Evolutionary conservation across 1,140 invertebrate genomes (phyloP), one percentile per base, ranked within the genome.

Genomic region (Ips typographus): DNA sequence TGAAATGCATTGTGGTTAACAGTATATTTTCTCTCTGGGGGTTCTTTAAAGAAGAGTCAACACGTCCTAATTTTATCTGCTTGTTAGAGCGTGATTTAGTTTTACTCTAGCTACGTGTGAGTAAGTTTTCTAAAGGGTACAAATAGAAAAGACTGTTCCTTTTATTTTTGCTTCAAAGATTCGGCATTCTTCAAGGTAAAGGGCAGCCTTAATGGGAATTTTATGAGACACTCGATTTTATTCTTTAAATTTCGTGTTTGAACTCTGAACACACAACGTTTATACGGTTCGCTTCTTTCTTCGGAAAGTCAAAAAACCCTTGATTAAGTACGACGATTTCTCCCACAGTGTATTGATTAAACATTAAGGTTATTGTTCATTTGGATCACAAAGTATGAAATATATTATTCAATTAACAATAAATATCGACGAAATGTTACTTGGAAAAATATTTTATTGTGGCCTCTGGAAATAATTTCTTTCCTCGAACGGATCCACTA

Each of bases 51-150:
- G 43, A 61, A 52, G 36, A 64, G 40, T 53, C 37, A 53, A 64
- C 36, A 64, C 61, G 47, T 53, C 7, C 47, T 64, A 53, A 64
- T 64, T 64, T 64, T 64, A 64, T 64, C 61, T 52, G 47, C 61
- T 64, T 53, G 51, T 64, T 64, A 52, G 49, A 40, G 47, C 41
- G 49, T 40, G 49, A 64, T 64, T 64, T 53, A 64, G 61, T 53
- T 52, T 64, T 41, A 64, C 7, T 52, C 8, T 53, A 42, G 40
- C 51, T 53, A 52, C 51, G 47, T 39, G 49, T 63, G 38, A 52
- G 44, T 4, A 64, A 40, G 47, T 52, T 52, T 59, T 59, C 57
- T 59, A 36, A 59, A 41, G 38, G 40, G 38, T 38, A 40, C 7
- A 59, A 36, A 59, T 40, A 59, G 38, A 59, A 59, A 59, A 59